Evolutionary conservation across 1,140 invertebrate species (phyloP).

Genomic region (Drosophila hydei): DNA sequence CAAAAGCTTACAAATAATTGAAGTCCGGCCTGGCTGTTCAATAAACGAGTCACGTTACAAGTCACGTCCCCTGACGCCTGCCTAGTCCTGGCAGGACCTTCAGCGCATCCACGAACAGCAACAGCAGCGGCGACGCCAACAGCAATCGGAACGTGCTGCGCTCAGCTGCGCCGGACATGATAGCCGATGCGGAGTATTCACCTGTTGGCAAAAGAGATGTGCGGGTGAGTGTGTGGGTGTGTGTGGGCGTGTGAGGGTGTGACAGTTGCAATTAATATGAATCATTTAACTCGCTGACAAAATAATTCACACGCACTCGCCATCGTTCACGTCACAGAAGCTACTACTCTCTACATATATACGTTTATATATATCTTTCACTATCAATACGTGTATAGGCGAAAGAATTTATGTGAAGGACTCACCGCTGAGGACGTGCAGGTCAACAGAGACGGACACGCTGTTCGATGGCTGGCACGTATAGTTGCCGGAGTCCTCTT

Average conservation of each 20-base stretch:
- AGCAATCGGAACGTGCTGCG: slow-evolving; percentile 56
- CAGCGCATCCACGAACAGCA: slow-evolving; percentile 23
- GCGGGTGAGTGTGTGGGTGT: slow-evolving; percentile 5
- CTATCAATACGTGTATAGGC: not conserved
- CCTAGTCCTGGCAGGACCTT: slow-evolving; percentile 8
- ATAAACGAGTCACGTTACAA: slow-evolving; percentile 74
- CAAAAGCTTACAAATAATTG: slow-evolving; percentile 80
- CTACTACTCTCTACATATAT: not conserved
- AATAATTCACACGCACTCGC: slow-evolving; percentile 50
- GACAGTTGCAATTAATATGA: slow-evolving; percentile 79
- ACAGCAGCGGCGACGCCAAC: slow-evolving; percentile 48
- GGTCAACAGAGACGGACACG: slow-evolving; percentile 75
- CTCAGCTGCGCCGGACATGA: slow-evolving; percentile 71
- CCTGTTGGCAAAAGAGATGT: slow-evolving; percentile 70
- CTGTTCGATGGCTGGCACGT: slow-evolving; percentile 83
- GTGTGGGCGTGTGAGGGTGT: slow-evolving; percentile 15
- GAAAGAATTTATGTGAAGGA: slow-evolving; percentile 5
- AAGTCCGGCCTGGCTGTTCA: slow-evolving; percentile 57
- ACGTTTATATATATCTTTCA: not conserved
- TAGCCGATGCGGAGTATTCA: slow-evolving; percentile 84
- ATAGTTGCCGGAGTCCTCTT: slow-evolving; percentile 83
- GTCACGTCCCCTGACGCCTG: slow-evolving; percentile 45
- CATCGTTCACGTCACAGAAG: slow-evolving; percentile 29
- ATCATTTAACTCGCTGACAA: slow-evolving; percentile 67
- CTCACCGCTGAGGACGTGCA: slow-evolving; percentile 83